Percentiles rank a stretch among this genome's conserved stretches.
Conservation (phyloP, 92 coral and sea anemone species). For the Porites cylindrica region DNA sequence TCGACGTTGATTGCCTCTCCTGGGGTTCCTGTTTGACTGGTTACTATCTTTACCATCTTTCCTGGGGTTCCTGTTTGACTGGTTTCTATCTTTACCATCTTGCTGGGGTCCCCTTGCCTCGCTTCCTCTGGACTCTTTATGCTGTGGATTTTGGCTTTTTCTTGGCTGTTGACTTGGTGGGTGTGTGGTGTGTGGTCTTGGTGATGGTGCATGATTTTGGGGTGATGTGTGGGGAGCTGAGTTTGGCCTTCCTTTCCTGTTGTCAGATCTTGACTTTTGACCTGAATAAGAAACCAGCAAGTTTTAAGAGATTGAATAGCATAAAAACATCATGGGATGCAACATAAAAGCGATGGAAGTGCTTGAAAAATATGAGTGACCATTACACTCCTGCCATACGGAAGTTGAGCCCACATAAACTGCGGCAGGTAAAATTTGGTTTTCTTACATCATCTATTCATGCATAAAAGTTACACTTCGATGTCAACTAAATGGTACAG, state of each 20-base stretch:
- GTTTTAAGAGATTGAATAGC: neutral
- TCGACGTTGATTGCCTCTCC: slow-evolving; percentile 36
- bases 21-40: slow-evolving; percentile 16
- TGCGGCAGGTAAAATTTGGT: too few species aligned
- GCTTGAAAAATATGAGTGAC: too few species aligned
- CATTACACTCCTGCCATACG: too few species aligned
- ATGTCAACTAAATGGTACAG: too few species aligned
- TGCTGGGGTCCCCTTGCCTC: slow-evolving; percentile 7
- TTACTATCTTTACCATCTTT: neutral
- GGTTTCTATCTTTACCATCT: slow-evolving; percentile 12
- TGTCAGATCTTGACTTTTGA: slow-evolving; percentile 47
- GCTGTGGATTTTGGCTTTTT: slow-evolving; percentile 4
- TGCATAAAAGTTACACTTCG: too few species aligned
- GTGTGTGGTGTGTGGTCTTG: slow-evolving; percentile 26
- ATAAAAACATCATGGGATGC: neutral
- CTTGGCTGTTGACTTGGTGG: slow-evolving; percentile 17
- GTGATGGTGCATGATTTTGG: slow-evolving; percentile 17
- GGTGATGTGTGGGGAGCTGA: slow-evolving; percentile 14
- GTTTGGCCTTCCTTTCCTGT: slow-evolving; percentile 29
- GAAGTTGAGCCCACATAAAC: too few species aligned
- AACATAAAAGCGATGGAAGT: too few species aligned
- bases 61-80: slow-evolving; percentile 9
- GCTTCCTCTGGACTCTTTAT: neutral
- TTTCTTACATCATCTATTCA: too few species aligned
- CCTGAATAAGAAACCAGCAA: slow-evolving; percentile 18